These are phyloP conservation scores for Triplophysa bombifrons DNA, from an alignment of 2,797 vertebrate genomes.

Conservation along the genomic window DNA sequence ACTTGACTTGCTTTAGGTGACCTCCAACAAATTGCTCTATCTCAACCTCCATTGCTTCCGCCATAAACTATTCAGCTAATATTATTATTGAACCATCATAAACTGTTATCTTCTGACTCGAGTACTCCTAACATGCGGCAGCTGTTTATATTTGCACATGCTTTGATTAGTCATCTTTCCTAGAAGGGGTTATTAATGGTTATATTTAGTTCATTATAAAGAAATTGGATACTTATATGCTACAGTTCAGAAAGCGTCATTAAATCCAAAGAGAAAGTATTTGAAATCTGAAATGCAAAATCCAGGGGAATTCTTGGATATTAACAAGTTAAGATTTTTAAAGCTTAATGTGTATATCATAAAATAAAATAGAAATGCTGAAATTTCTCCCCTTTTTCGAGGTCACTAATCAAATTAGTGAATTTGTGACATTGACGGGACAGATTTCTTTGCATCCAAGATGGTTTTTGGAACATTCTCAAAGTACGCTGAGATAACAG, in stretches of 20 bases:
- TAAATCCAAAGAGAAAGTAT: too few relatives aligned
- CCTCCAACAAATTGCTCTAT: conserved; percentile 31
- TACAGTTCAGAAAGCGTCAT: background rate
- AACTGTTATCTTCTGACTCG: conserved; percentile 13
- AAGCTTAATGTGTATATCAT: too few relatives aligned
- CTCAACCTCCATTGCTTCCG: conserved; percentile 47
- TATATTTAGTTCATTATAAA: conserved; percentile 1
- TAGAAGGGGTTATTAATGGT: background rate
- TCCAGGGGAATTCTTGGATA: too few relatives aligned
- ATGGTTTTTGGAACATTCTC: background rate
- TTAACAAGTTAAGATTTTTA: too few relatives aligned
- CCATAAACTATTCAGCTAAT: conserved; percentile 41
- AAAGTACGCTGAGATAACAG: background rate
- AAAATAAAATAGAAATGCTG: too few relatives aligned
- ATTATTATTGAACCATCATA: conserved; percentile 23
- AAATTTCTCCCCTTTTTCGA: background rate
- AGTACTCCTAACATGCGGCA: conserved; percentile 1
- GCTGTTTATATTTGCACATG: background rate
- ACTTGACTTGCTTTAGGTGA: conserved; percentile 14
- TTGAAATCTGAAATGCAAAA: background rate
- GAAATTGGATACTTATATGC: background rate
- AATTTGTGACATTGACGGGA: background rate
- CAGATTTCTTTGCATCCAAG: background rate
- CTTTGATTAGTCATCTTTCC: conserved; percentile 28
- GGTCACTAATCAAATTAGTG: background rate